Percentiles rank a stretch among this genome's conserved stretches.
Conservation (phyloP, 2,113 vertebrate species). For the Heterotilapia buettikoferi region DNA sequence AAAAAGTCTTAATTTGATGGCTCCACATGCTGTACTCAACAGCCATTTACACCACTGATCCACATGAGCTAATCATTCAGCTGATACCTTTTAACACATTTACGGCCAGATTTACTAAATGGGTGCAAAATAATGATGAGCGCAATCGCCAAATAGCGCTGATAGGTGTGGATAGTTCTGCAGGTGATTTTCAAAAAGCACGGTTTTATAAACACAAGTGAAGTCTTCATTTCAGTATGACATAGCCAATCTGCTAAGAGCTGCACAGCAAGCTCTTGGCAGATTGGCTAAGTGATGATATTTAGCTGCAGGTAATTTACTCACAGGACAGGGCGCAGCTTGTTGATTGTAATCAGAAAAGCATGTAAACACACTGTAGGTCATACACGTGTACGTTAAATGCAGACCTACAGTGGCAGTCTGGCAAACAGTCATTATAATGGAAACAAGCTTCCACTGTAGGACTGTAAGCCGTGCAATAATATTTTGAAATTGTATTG, state of each 20-base stretch:
- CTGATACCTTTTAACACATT: neutral
- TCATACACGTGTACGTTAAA: neutral
- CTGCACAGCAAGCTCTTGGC: neutral
- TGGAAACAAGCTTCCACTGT: neutral
- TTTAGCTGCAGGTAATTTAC: neutral
- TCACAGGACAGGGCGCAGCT: fast-evolving
- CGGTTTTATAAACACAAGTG: neutral
- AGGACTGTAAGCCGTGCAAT: neutral
- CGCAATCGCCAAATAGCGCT: fast-evolving
- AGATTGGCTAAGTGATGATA: neutral
- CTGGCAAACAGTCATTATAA: neutral
- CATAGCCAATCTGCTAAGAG: neutral
- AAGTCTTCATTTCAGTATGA: neutral
- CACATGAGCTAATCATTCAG: neutral
- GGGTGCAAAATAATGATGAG: neutral
- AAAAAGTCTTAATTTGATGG: neutral
- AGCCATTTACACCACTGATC: neutral
- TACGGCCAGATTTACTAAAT: neutral
- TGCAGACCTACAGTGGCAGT: neutral
- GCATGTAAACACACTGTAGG: neutral
- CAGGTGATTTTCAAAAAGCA: neutral
- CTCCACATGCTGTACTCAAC: neutral
- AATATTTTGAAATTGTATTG: neutral
- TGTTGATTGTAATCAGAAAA: neutral
- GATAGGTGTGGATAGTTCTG: neutral